A percentile compares a stretch with the other conserved stretches of the same genome.
Conservation (phyloP, 2,888 invertebrate species). For the Pollenia amentaria region DNA sequence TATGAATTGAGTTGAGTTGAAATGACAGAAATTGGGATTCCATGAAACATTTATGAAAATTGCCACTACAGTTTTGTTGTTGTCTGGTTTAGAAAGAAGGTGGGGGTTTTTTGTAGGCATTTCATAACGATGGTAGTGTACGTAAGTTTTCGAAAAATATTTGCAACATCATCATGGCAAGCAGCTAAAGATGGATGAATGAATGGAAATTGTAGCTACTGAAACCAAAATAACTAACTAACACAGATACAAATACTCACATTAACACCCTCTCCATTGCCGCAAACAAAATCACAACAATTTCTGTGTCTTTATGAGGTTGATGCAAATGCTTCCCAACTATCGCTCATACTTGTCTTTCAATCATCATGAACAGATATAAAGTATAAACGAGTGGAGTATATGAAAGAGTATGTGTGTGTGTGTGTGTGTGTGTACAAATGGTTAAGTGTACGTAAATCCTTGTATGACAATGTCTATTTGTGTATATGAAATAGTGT, state of each 20-base stretch:
- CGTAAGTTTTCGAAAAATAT: neutral
- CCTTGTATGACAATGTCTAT: conserved; percentile 39
- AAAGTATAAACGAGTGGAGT: neutral
- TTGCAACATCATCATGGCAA: conserved; percentile 31
- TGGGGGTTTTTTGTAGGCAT: conserved; percentile 6
- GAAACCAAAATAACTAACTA: conserved; percentile 23
- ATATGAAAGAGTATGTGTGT: neutral
- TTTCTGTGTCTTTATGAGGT: conserved; percentile 45
- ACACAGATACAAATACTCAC: neutral
- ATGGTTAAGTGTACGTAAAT: neutral
- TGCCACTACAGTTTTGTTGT: conserved; percentile 44
- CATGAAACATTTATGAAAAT: conserved; percentile 54
- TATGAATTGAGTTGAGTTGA: conserved; percentile 39
- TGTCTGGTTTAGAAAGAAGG: neutral
- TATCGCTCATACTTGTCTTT: neutral
- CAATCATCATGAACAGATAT: conserved; percentile 30
- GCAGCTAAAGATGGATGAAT: conserved; percentile 12
- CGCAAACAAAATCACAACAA: conserved; percentile 40
- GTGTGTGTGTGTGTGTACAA: neutral
- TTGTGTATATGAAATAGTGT: conserved; percentile 23
- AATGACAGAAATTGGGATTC: conserved; percentile 32
- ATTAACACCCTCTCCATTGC: neutral
- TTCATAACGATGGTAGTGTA: conserved; percentile 37
- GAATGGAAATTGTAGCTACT: conserved; percentile 18
- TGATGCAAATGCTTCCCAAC: conserved; percentile 33